Conservation (phyloP, 2,797 vertebrate genomes). For the Hemibagrus guttatus region DNA sequence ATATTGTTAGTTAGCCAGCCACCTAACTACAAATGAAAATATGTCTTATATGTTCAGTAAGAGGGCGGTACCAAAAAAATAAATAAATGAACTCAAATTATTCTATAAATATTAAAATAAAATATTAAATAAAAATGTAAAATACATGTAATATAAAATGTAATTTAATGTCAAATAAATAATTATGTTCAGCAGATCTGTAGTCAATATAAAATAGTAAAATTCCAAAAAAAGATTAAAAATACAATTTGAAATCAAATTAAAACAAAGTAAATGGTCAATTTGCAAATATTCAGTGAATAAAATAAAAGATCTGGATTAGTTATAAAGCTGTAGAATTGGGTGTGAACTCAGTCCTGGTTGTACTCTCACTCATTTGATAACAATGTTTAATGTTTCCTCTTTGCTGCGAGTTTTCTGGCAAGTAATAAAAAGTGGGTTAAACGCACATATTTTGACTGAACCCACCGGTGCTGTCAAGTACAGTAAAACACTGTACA, state of each 20-base stretch:
- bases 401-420: constrained; percentile 47
- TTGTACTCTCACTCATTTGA: neutral
- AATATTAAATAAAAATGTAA: too few relatives aligned
- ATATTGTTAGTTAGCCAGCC: constrained; percentile 37
- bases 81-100: too few relatives aligned
- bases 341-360: neutral
- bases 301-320: neutral
- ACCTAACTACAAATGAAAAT: constrained; percentile 38
- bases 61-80: neutral
- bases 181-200: neutral
- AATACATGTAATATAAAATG: too few relatives aligned
- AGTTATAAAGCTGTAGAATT: neutral
- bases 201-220: neutral
- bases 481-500: constrained; percentile 54
- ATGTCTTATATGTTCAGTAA: neutral
- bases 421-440: constrained; percentile 55
- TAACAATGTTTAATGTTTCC: constrained; percentile 34
- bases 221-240: too few relatives aligned
- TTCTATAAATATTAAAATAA: too few relatives aligned
- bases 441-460: constrained; percentile 45
- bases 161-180: neutral
- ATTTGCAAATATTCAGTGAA: neutral
- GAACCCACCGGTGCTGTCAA: constrained; percentile 58
- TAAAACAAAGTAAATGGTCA: neutral
- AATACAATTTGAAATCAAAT: too few relatives aligned